These are phyloP conservation scores for Drosophila pandora DNA, from an alignment of 1,140 invertebrate genomes.

Conservation along the genomic window DNA sequence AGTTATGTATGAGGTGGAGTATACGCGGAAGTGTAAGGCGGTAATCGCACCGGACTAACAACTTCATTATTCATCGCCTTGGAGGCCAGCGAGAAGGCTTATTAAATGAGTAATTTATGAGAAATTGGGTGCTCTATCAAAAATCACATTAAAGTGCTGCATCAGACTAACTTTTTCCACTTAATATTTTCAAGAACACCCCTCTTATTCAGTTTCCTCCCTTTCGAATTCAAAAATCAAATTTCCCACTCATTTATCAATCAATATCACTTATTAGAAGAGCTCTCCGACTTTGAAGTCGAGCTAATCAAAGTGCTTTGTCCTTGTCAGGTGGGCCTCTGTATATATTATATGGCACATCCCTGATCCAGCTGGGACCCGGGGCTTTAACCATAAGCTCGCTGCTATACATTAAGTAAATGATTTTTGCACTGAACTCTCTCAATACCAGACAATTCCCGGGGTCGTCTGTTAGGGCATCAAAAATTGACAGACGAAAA, in stretches of 20 bases:
- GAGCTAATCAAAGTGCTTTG: conserved; percentile 73
- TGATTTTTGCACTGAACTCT: conserved; percentile 61
- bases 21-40: conserved; percentile 36
- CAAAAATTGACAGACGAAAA: conserved; percentile 66
- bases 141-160: not conserved
- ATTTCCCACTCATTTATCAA: conserved; percentile 68
- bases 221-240: conserved; percentile 32
- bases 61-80: conserved; percentile 45
- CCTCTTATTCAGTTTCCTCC: not conserved
- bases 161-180: not conserved
- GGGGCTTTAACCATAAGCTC: conserved; percentile 18
- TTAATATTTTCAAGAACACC: not conserved
- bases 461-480: conserved; percentile 17
- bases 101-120: conserved; percentile 27
- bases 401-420: conserved; percentile 70
- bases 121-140: not conserved
- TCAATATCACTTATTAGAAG: conserved; percentile 69
- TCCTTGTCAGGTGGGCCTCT: conserved; percentile 51
- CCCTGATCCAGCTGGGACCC: conserved; percentile 43
- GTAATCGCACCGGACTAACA: conserved; percentile 34
- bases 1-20: conserved; percentile 52
- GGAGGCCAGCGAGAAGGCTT: conserved; percentile 14
- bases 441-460: conserved; percentile 10
- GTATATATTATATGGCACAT: conserved; percentile 12
- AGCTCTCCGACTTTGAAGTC: conserved; percentile 60